Base-by-base conservation (phyloP, 2,113 vertebrate genomes). In the Cervus canadensis region DNA sequence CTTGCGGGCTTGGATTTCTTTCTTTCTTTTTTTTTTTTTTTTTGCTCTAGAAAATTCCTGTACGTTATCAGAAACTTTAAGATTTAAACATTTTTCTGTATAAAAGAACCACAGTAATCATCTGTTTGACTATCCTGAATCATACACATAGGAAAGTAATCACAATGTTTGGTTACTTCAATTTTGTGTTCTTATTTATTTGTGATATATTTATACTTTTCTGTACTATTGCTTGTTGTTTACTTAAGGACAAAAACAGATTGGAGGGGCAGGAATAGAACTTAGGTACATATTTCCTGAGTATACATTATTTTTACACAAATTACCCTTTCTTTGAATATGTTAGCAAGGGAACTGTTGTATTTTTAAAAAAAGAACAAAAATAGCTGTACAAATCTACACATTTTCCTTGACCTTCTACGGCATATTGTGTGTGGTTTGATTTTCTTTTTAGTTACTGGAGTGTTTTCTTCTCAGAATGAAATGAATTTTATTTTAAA, bases 401-500 rank as follows among this genome's bases (percentile, higher is more conserved):
- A 16, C 48, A 10, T 52, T 97, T 87, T 96, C 50, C 23, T 90
- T 96, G 45, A 83, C 43, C 13, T 59, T 64, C 87, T 79, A 7
- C 19, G 2, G 14, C 76, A 91, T 93, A 19, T n/a, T 91, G 9
- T 93, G 1, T 87, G 15, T 92, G 23, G 26, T 88, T 71, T 81
- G 4, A 67, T 87, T 95, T 89, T 87, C 48, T 82, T 83, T 87
- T 85, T 84, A 96, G 23, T 74, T 93, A 64, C 60, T 81, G 83
- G 45, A 95, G 9, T 45, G 16, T 87, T 97, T 97, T 88, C 83
- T 93, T 91, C 54, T 87, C 33, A 88, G 62, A 95, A 95, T 82
- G 67, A 74, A 95, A 81, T 57, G 36, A 92, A 85, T 85, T 92
- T 93, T 95, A 79, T 71, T 84, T 97, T 96, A 82, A 93, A 90